These are phyloP conservation scores for Leptinotarsa undecemlineata DNA, from an alignment of 1,140 invertebrate genomes.

Conservation along the genomic window DNA sequence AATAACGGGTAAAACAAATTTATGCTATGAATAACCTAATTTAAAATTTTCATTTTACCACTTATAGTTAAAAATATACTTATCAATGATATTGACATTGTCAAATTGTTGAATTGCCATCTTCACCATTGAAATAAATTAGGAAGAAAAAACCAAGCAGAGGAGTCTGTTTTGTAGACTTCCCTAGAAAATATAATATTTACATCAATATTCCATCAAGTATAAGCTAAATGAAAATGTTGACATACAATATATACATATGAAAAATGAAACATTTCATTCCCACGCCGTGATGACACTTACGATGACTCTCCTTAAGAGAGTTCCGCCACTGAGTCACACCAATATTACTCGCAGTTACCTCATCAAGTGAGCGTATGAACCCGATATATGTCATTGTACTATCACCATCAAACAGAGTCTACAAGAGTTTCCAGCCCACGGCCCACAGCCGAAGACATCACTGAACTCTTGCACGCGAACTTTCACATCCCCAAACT, in stretches of 20 bases:
- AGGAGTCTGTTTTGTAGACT: too few species aligned
- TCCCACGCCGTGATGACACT: background rate
- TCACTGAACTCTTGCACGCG: background rate
- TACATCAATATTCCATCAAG: too few species aligned
- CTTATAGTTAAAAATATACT: too few species aligned
- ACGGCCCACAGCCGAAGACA: background rate
- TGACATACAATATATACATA: background rate
- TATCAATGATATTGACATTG: too few species aligned
- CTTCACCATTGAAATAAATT: background rate
- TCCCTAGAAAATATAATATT: too few species aligned
- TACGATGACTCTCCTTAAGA: background rate
- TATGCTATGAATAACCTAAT: too few species aligned
- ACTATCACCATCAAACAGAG: background rate
- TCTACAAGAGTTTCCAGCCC: background rate
- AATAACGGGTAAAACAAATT: too few species aligned
- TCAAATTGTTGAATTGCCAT: too few species aligned
- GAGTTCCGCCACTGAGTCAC: conserved; percentile 1
- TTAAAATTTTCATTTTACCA: too few species aligned
- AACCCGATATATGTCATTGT: conserved; percentile 5
- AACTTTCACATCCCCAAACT: conserved; percentile 5
- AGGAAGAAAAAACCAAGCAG: background rate
- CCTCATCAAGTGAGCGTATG: conserved; percentile 2
- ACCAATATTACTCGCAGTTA: background rate
- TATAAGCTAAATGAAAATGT: too few species aligned
- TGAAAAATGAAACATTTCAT: background rate